Conservation (phyloP, 92 coral and sea anemone genomes). For the Phymanthus crucifer region DNA sequence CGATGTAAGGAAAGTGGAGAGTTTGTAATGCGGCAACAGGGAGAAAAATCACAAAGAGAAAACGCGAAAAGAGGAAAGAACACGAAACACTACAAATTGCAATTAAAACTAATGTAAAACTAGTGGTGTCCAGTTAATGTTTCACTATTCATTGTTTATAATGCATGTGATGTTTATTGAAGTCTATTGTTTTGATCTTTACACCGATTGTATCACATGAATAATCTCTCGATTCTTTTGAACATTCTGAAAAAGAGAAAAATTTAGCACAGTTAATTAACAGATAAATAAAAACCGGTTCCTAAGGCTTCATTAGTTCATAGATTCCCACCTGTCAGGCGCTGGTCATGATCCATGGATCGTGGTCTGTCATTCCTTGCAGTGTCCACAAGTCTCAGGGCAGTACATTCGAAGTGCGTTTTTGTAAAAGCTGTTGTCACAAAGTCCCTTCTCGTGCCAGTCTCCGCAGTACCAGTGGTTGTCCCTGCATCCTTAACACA, state of each 20-base stretch:
- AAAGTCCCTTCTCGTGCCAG: slow-evolving; percentile 46
- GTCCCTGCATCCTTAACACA: slow-evolving; percentile 32
- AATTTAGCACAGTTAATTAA: too few species aligned
- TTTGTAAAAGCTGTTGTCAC: slow-evolving; percentile 30
- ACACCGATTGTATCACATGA: background rate
- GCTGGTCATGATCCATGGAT: background rate
- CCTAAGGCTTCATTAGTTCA: too few species aligned
- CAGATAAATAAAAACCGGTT: too few species aligned
- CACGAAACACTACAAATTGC: too few species aligned
- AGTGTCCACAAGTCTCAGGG: slow-evolving; percentile 37
- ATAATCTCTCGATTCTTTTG: background rate
- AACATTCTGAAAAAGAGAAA: background rate
- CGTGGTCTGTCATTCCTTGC: background rate
- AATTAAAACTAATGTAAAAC: too few species aligned
- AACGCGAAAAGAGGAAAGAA: too few species aligned
- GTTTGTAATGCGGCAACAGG: too few species aligned
- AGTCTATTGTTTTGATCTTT: background rate
- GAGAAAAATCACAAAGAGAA: too few species aligned
- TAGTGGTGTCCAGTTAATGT: too few species aligned
- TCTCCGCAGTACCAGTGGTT: slow-evolving; percentile 37
- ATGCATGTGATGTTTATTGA: too few species aligned
- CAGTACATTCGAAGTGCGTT: slow-evolving; percentile 47
- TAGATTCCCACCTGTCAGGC: background rate
- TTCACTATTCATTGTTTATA: too few species aligned
- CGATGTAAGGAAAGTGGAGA: too few species aligned